Evolutionary conservation across 2,797 vertebrate species (phyloP).

Genomic region (Pygocentrus nattereri): DNA sequence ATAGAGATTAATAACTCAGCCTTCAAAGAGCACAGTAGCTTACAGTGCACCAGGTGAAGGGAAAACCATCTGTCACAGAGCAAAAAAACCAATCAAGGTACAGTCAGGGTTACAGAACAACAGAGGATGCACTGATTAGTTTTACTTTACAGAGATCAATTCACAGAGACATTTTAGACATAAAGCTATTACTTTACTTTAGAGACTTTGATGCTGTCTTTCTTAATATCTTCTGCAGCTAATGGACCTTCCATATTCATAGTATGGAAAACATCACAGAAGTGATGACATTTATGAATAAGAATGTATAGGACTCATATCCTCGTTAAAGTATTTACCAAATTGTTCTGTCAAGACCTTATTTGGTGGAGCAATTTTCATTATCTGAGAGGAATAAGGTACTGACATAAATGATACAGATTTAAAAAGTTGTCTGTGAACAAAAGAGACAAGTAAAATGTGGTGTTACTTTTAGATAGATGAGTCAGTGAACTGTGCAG

Average conservation of each 20-base stretch:
- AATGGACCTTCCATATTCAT: neutral
- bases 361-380: no score
- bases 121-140: neutral
- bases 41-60: neutral
- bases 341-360: no score
- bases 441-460: no score
- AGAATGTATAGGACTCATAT: no score
- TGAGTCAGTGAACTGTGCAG: no score
- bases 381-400: no score
- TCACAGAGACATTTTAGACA: neutral
- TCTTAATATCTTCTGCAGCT: neutral
- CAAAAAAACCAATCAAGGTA: neutral
- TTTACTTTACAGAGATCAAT: neutral
- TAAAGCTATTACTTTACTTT: neutral
- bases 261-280: no score
- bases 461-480: no score
- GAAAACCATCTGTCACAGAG: neutral
- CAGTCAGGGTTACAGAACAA: neutral
- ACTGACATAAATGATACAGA: no score
- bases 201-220: neutral
- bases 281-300: no score
- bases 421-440: no score
- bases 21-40: slow-evolving; percentile 37
- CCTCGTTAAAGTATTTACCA: no score
- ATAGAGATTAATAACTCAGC: slow-evolving; percentile 28